Base-by-base conservation (phyloP, 2,888 invertebrate species). In the Drosophila tanythrix region DNA sequence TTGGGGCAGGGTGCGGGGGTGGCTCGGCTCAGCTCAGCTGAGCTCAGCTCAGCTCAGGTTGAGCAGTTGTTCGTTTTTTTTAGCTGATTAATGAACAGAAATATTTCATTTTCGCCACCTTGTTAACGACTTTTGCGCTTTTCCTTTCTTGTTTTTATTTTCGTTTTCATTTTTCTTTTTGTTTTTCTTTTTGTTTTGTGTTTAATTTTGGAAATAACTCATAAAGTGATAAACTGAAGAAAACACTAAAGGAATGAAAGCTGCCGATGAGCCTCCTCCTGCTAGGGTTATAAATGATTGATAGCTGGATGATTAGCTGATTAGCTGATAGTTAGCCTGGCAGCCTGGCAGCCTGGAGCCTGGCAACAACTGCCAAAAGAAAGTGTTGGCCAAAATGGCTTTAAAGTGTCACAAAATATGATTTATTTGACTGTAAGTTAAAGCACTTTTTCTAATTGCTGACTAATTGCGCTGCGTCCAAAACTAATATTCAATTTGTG, bases 11-110 rank as follows among this genome's bases (percentile, higher is more conserved):
- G 10, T 40, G 56, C n/a, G n/a, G 35, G 38, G 43, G 63, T 43
- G 4, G 21, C 35, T 33, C 10, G 0, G 31, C 31, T 31, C 33
- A 3, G 33, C 31, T 33, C 31, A 10, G 29, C 29, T 8, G 6
- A 7, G 29, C 29, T 31, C 29, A 27, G 29, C 29, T 29, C 29
- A 29, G 31, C 31, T 18, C 7, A 27, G 15, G 3, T n/a, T 66
- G 48, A 67, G 40, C 68, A 57, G 58, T 40, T 56, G 29, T 27
- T 68, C 50, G 21, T 25, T 31, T 48, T 31, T 48, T 51, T 50
- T 70, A 29, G 70, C 78, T 88, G 78, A 88, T 83, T 88, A 83
- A 83, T 83, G 78, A 86, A 83, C 65, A 83, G 68, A 69, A 63
- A 74, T 62, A 64, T 75, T 46, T 65, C 36, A 38, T 67, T 66